Conservation (phyloP, 1,140 invertebrate genomes). For the Bombus waltoni region DNA sequence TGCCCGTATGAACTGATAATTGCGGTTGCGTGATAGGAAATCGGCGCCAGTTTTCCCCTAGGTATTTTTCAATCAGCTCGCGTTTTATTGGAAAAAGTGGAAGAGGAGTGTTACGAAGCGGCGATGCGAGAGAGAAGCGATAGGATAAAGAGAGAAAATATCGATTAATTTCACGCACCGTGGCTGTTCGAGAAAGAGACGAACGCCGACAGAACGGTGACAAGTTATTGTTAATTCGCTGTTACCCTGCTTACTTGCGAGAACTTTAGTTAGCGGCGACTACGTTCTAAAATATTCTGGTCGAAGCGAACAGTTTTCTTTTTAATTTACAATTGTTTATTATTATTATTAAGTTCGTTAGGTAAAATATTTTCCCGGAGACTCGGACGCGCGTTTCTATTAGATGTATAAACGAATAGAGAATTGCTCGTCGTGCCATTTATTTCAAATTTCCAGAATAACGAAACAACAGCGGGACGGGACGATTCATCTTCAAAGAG, state of each 20-base stretch:
- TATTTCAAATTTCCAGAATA: background rate
- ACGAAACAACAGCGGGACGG: too few relatives aligned
- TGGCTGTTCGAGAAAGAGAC: background rate
- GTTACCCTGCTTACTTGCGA: too few relatives aligned
- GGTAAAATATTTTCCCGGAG: background rate
- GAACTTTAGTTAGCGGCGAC: too few relatives aligned
- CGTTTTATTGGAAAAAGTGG: slow-evolving; percentile 41
- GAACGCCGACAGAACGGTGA: slow-evolving; percentile 35
- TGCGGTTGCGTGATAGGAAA: background rate
- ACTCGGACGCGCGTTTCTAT: too few relatives aligned
- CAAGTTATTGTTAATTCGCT: slow-evolving; percentile 20
- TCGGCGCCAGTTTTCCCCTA: background rate
- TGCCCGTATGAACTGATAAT: background rate
- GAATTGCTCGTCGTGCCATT: too few relatives aligned
- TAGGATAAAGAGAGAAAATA: slow-evolving; percentile 8
- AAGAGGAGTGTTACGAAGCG: slow-evolving; percentile 9
- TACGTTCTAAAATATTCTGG: too few relatives aligned
- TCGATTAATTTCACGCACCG: slow-evolving; percentile 13
- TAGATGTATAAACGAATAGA: background rate
- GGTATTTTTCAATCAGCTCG: slow-evolving; percentile 43
- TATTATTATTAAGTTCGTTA: background rate
- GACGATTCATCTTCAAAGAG: too few relatives aligned
- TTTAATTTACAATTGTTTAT: background rate
- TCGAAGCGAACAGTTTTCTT: background rate
- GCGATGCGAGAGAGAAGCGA: slow-evolving; percentile 2